These are phyloP conservation scores for Agapetus fuscipes DNA, from an alignment of 2,888 invertebrate genomes.

Conservation along the genomic window DNA sequence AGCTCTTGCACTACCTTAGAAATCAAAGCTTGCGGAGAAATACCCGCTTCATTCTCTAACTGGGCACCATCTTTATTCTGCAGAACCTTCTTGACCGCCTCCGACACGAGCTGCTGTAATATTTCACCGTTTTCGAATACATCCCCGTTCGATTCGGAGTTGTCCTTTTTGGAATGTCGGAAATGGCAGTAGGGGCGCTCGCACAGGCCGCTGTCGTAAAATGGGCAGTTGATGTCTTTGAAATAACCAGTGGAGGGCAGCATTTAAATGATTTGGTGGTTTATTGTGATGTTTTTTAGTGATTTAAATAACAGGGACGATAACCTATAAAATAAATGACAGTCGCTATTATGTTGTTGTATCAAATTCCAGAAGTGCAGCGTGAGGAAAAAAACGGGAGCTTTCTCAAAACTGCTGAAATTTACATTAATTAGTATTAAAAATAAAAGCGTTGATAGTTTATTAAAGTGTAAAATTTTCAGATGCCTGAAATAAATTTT, in stretches of 20 bases:
- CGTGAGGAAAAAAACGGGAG: too few species aligned
- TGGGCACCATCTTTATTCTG: slow-evolving; percentile 5
- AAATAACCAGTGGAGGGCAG: slow-evolving; percentile 86
- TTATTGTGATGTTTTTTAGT: too few species aligned
- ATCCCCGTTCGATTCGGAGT: slow-evolving; percentile 31
- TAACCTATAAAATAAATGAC: slow-evolving; percentile 17
- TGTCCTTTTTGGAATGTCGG: slow-evolving; percentile 71
- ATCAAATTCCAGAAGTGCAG: too few species aligned
- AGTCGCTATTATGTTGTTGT: slow-evolving; percentile 14
- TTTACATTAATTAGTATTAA: too few species aligned
- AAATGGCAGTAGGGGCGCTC: slow-evolving; percentile 89
- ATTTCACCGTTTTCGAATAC: slow-evolving; percentile 42
- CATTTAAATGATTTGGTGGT: slow-evolving; percentile 45
- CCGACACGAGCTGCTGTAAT: slow-evolving; percentile 49
- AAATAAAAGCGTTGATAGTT: too few species aligned
- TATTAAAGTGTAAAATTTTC: too few species aligned
- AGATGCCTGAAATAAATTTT: too few species aligned
- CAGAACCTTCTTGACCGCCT: slow-evolving; percentile 38
- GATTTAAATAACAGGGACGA: slow-evolving; percentile 4
- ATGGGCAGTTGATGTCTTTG: slow-evolving; percentile 77
- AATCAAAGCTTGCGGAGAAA: slow-evolving; percentile 33
- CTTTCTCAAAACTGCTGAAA: too few species aligned
- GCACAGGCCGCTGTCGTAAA: slow-evolving; percentile 69
- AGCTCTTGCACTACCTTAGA: slow-evolving; percentile 31
- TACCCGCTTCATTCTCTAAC: slow-evolving; percentile 19